phyloP scores from a whole-genome alignment of 2,888 invertebrate genomes.

The Hyppa rectilinea region DNA sequence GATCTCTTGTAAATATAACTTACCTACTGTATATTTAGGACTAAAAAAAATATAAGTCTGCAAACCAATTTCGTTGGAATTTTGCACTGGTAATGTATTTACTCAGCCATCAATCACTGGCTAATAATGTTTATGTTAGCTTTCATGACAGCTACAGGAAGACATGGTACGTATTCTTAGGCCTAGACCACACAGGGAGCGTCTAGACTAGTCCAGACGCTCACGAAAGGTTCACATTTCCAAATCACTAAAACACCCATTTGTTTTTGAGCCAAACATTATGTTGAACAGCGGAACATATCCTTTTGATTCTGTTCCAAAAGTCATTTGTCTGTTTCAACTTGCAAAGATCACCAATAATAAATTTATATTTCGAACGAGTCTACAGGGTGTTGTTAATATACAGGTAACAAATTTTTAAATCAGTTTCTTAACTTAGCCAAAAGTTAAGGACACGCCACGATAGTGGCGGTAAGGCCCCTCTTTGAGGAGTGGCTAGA shows the following conservation, averaged over 20 bases:
- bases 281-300: constrained; percentile 16
- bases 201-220: constrained; percentile 32
- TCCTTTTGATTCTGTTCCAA: constrained; percentile 56
- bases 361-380: constrained; percentile 25
- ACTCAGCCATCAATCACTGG: constrained; percentile 15
- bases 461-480: too few relatives aligned
- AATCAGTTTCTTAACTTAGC: background rate
- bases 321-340: constrained; percentile 32
- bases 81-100: background rate
- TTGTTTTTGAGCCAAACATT: constrained; percentile 45
- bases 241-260: constrained; percentile 14
- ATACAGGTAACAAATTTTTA: background rate
- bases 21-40: background rate
- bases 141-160: constrained; percentile 39
- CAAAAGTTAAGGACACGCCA: too few relatives aligned
- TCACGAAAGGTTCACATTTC: constrained; percentile 8
- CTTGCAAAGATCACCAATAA: constrained; percentile 29
- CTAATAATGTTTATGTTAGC: constrained; percentile 29
- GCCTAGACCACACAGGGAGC: constrained; percentile 34
- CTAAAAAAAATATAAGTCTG: background rate
- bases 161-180: constrained; percentile 40
- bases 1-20: background rate
- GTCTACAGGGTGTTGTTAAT: background rate
- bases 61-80: background rate
- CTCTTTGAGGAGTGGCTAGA: too few relatives aligned